Evolutionary conservation across 2,113 vertebrate species (phyloP), one percentile per base, ranked within the genome.

Genomic region (Silurus asotus): DNA sequence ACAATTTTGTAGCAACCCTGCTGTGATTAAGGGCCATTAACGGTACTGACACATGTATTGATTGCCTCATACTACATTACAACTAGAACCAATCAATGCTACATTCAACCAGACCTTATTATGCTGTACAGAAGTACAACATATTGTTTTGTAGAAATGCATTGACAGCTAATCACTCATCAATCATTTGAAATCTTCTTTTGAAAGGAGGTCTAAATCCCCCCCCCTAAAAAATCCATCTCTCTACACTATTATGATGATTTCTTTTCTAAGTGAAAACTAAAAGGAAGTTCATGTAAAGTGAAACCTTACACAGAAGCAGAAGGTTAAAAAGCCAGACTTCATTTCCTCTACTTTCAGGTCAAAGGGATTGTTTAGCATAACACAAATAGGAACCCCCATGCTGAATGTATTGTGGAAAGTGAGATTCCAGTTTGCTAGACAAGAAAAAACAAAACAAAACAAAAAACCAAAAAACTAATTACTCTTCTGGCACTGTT

Each of bases 11-110:
- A 56, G 13, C 53, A 48, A 72, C 19, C 37, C 70, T 64, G 6
- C 64, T 83, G 84, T 83, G 81, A 88, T 86, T 86, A 83, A 79
- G 25, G 84, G 61, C 45, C 75, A 79, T 78, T 88, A 79, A 88
- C 81, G 51, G 64, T 72, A 84, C 80, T 59, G 75, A 83, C 87
- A 88, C 45, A 51, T 75, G 15, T 88, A 88, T 88, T 75, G 85
- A 88, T 86, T 23, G 15, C 9, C 81, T 84, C 58, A 53, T 70
- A 83, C 56, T 56, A 28, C 81, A 83, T 83, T 86, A 78, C 61
- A 25, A 49, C 62, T 64, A 84, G 14, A 67, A 82, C 62, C 49
- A 70, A 65, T 88, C 87, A 58, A 51, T 74, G 56, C 48, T 23
- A 48, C 49, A 62, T 55, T 75, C 49, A 76, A 79, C 72, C 48